A percentile compares a stretch with the other conserved stretches of the same genome.
Conservation (phyloP, 1,140 invertebrate species). For the Drosophila suzukii region DNA sequence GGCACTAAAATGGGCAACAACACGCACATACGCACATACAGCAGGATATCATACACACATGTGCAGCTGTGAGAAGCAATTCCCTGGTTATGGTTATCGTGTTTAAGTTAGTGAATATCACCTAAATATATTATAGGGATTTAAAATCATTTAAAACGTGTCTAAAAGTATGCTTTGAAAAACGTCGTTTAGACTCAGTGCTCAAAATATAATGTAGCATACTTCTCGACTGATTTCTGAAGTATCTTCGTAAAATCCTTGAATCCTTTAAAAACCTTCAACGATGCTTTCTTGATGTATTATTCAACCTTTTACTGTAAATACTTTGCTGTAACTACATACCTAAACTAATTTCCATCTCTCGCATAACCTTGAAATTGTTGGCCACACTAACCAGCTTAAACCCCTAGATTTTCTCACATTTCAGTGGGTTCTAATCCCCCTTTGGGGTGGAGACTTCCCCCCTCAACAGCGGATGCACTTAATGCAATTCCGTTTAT, state of each 20-base stretch:
- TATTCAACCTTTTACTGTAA: not conserved
- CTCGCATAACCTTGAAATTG: conserved; percentile 40
- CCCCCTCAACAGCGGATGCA: conserved; percentile 28
- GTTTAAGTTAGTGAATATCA: conserved; percentile 13
- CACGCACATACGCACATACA: conserved; percentile 33
- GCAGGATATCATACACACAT: conserved; percentile 30
- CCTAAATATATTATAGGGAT: too few species aligned
- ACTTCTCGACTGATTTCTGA: not conserved
- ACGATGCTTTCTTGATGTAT: not conserved
- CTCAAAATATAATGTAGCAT: too few species aligned
- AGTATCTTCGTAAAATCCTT: not conserved
- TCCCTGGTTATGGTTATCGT: conserved; percentile 17
- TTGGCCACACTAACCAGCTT: conserved; percentile 35
- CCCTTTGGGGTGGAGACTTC: conserved; percentile 1
- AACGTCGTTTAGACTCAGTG: too few species aligned
- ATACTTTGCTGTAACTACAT: conserved; percentile 19
- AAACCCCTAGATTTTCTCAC: conserved; percentile 12
- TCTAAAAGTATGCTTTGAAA: too few species aligned
- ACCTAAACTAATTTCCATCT: conserved; percentile 56
- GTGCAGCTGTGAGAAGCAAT: conserved; percentile 18
- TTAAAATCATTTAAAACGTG: too few species aligned
- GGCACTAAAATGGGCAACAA: conserved; percentile 57
- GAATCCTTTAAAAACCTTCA: not conserved
- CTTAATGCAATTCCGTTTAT: conserved; percentile 63
- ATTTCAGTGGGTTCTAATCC: not conserved